Percentiles rank a stretch among this genome's conserved stretches.
These are phyloP conservation scores for Pedetes capensis DNA, from an alignment of 2,113 vertebrate species.

Conservation along the genomic window DNA sequence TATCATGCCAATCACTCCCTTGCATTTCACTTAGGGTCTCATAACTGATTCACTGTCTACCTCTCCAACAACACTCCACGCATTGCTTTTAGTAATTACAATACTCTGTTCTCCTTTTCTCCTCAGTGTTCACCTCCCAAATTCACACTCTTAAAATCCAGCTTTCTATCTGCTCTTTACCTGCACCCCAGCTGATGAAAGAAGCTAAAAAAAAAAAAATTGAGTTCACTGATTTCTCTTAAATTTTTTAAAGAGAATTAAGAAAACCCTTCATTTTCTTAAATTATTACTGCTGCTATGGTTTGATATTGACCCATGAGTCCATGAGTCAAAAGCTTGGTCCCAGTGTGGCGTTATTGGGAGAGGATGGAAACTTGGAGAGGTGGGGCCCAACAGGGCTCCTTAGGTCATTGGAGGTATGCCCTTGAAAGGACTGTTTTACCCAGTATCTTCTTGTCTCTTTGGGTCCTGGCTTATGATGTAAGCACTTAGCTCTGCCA, in stretches of 20 bases:
- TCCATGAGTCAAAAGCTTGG: neutral
- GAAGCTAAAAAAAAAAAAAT: neutral
- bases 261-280: neutral
- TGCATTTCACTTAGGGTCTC: constrained; percentile 48
- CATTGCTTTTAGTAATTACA: neutral
- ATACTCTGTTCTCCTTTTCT: neutral
- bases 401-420: neutral
- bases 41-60: neutral
- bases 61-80: neutral
- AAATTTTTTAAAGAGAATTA: neutral
- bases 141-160: neutral
- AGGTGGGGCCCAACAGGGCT: neutral
- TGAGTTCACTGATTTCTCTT: neutral
- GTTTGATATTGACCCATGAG: neutral
- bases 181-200: neutral
- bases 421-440: neutral
- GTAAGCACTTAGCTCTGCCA: neutral
- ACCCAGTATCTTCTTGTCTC: neutral
- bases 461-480: neutral
- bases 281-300: neutral
- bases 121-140: neutral
- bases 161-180: neutral
- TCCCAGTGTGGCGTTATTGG: neutral
- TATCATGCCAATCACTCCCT: constrained; percentile 1
- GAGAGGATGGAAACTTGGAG: neutral